phyloP scores from a whole-genome alignment of 2,888 invertebrate species.

The Platypus cylindrus region DNA sequence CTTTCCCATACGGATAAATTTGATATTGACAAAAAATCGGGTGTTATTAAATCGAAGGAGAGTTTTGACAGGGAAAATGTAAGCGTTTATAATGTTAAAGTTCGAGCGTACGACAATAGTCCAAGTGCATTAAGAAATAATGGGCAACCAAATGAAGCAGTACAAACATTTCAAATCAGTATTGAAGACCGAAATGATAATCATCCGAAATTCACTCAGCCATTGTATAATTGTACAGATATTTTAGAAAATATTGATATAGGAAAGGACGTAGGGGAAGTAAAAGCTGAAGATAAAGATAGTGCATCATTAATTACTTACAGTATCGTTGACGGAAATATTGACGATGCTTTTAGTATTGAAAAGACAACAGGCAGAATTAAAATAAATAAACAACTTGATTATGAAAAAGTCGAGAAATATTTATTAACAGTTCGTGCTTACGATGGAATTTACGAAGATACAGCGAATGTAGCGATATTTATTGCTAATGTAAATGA shows the following conservation, averaged over 20 bases:
- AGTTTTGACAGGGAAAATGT: slow-evolving; percentile 78
- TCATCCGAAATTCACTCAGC: slow-evolving; percentile 73
- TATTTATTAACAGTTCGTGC: slow-evolving; percentile 75
- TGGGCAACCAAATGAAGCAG: slow-evolving; percentile 58
- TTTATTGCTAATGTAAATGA: slow-evolving; percentile 86
- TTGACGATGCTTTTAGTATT: slow-evolving; percentile 74
- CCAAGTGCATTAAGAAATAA: slow-evolving; percentile 58
- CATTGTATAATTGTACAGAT: slow-evolving; percentile 58
- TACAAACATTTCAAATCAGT: slow-evolving; percentile 76
- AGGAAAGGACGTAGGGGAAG: slow-evolving; percentile 72
- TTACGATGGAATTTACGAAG: slow-evolving; percentile 72
- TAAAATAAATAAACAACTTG: slow-evolving; percentile 60
- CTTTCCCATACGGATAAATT: slow-evolving; percentile 59
- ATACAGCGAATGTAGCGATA: slow-evolving; percentile 71
- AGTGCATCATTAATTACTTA: slow-evolving; percentile 79
- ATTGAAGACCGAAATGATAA: slow-evolving; percentile 97
- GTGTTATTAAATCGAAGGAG: slow-evolving; percentile 71
- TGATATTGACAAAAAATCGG: slow-evolving; percentile 70
- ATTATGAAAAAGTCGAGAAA: slow-evolving; percentile 75
- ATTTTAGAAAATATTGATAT: slow-evolving; percentile 75
- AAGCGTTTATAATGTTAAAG: slow-evolving; percentile 74
- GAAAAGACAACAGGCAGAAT: slow-evolving; percentile 77
- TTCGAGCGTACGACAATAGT: slow-evolving; percentile 76
- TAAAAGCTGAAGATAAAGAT: slow-evolving; percentile 78
- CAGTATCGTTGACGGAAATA: slow-evolving; percentile 78